A percentile compares a stretch with the other conserved stretches of the same genome.
phyloP scores from a whole-genome alignment of 2,888 invertebrate genomes.

The Rhimphoctona megacephalus region DNA sequence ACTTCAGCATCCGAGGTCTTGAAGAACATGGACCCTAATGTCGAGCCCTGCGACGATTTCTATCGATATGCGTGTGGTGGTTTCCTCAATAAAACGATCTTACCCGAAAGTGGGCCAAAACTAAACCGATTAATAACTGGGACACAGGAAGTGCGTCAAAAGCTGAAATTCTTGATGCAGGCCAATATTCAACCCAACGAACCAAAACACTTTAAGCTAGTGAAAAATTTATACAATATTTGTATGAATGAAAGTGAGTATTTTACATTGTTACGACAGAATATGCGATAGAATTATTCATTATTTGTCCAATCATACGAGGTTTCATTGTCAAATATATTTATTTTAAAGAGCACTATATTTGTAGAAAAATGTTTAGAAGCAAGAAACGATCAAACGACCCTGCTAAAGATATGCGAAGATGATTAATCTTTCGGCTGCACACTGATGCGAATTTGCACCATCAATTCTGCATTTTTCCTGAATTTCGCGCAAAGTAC shows the following conservation, averaged over 20 bases:
- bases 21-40: conserved; percentile 88
- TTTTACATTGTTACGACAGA: no score
- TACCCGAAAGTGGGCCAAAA: conserved; percentile 91
- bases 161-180: conserved; percentile 89
- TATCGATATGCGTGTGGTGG: conserved; percentile 84
- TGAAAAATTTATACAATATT: conserved; percentile 93
- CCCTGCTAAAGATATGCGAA: no score
- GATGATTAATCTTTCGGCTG: no score
- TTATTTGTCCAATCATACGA: no score
- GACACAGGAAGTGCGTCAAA: conserved; percentile 89
- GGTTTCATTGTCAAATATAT: no score
- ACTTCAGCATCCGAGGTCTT: conserved; percentile 88
- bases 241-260: conserved; percentile 95
- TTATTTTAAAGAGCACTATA: no score
- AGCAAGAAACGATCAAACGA: no score
- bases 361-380: no score
- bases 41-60: conserved; percentile 92
- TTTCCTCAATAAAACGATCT: conserved; percentile 89
- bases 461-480: no score
- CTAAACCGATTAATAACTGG: conserved; percentile 90
- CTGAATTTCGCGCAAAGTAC: no score
- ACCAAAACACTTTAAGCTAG: conserved; percentile 90
- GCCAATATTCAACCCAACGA: conserved; percentile 86
- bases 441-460: no score
- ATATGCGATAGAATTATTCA: no score